phyloP scores from a whole-genome alignment of 2,888 invertebrate genomes.

The Phaedon cochleariae region DNA sequence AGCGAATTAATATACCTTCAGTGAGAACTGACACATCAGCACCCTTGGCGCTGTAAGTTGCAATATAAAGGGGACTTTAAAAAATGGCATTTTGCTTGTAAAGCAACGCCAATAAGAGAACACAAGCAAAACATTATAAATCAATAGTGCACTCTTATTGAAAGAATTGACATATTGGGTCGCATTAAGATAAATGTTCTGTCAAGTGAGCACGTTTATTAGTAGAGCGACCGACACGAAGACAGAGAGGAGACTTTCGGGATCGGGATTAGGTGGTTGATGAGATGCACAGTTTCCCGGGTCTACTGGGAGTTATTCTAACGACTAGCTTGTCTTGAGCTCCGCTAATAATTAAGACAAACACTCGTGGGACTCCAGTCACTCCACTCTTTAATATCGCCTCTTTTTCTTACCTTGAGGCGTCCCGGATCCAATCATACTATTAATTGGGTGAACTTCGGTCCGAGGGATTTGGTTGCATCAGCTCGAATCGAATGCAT shows the following conservation, averaged over 20 bases:
- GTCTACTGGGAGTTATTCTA: constrained; percentile 61
- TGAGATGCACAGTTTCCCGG: constrained; percentile 58
- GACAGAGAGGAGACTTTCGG: constrained; percentile 45
- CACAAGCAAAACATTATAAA: constrained; percentile 47
- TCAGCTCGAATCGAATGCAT: constrained; percentile 5
- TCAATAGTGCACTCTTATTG: constrained; percentile 52
- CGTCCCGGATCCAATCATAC: constrained; percentile 13
- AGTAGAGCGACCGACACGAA: constrained; percentile 47
- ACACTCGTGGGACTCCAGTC: constrained; percentile 59
- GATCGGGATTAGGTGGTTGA: constrained; percentile 60
- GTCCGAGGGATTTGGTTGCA: not conserved
- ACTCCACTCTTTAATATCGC: constrained; percentile 11
- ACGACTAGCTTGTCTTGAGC: constrained; percentile 62
- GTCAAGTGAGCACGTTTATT: constrained; percentile 59
- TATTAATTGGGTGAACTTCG: constrained; percentile 13
- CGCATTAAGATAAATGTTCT: constrained; percentile 60
- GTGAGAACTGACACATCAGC: constrained; percentile 19
- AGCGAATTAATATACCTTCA: not conserved
- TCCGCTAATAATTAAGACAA: constrained; percentile 63
- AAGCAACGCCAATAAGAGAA: constrained; percentile 37
- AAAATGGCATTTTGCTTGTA: constrained; percentile 34
- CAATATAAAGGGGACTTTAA: constrained; percentile 35
- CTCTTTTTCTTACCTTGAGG: constrained; percentile 19
- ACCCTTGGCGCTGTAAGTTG: constrained; percentile 32
- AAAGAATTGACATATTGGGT: constrained; percentile 53